Conservation (phyloP, 2,113 vertebrate species). For the Corydoras maculifer region DNA sequence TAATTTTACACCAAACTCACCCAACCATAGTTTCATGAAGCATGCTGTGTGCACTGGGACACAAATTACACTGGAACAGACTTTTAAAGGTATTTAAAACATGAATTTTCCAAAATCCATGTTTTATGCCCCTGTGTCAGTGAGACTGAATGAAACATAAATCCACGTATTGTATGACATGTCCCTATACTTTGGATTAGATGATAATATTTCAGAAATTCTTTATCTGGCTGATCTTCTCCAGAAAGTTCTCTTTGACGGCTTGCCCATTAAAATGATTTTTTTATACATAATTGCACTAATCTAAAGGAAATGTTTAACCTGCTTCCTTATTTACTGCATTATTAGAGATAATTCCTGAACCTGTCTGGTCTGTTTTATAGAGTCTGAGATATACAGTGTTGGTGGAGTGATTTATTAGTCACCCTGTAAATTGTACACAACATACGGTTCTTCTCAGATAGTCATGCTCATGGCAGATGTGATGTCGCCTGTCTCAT, state of each 20-base stretch:
- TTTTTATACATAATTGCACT: too few species aligned
- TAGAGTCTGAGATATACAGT: slow-evolving; percentile 1
- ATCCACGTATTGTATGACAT: too few species aligned
- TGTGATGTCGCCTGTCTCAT: slow-evolving; percentile 18
- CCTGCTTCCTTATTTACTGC: background rate
- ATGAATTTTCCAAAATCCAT: too few species aligned
- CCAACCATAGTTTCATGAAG: background rate
- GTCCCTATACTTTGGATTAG: too few species aligned
- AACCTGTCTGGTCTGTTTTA: slow-evolving; percentile 13
- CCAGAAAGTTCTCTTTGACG: too few species aligned
- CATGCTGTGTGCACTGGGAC: background rate
- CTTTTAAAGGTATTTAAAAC: too few species aligned
- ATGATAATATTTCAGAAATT: too few species aligned
- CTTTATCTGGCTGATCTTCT: too few species aligned
- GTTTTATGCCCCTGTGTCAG: too few species aligned
- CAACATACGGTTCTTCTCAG: slow-evolving; percentile 19
- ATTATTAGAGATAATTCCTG: slow-evolving; percentile 1
- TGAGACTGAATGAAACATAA: too few species aligned
- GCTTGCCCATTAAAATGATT: too few species aligned
- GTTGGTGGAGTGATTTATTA: slow-evolving; percentile 16
- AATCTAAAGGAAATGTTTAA: background rate
- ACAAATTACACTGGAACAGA: too few species aligned
- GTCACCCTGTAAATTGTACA: slow-evolving; percentile 16
- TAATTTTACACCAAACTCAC: background rate
- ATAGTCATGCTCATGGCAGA: slow-evolving; percentile 7